Evolutionary conservation across 2,888 invertebrate genomes (phyloP), one percentile per base, ranked within the genome.

Genomic region (Trichogramma dendrolimi): DNA sequence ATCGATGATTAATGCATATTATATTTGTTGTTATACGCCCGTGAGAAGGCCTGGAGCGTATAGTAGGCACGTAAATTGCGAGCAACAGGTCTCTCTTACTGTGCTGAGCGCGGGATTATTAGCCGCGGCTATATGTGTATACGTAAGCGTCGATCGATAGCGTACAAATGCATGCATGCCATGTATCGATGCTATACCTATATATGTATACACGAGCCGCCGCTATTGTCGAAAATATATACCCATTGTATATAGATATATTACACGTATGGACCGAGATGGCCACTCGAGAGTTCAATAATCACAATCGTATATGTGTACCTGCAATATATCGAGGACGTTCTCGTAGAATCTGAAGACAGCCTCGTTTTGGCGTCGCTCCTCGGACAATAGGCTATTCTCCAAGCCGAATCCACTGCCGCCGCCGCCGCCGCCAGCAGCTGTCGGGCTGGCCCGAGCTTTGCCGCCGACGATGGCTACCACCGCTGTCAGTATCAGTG

Each of bases 261-360:
- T 1, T 2, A n/a, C n/a, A n/a, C 27, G 27, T 27, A 27, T 27
- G 27, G 27, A 27, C 27, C 27, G 27, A 27, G 27, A 27, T 3
- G 27, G 27, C 27, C 27, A 27, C 27, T 27, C 27, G 27, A 27
- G 27, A 27, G 27, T 27, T 27, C 27, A 27, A 27, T 27, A 27
- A 27, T 27, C 27, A 27, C 27, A 27, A 27, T 27, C 27, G 27
- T 27, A 27, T 27, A 27, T 27, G 27, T 39, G 10, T 40, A 65
- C 65, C 63, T 65, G 63, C 38, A 65, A 48, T 4, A 61, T 48
- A 7, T 65, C 61, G 7, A 65, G 55, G n/a, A 65, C 60, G 52
- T 65, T 65, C 57, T 65, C 65, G 61, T 65, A 65, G 4, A 65
- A 49, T 6, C 61, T 51, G 43, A 63, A 63, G 44, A 65, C 46